Base-by-base conservation (phyloP, 2,888 invertebrate genomes). In the Coecobrya sp. region DNA sequence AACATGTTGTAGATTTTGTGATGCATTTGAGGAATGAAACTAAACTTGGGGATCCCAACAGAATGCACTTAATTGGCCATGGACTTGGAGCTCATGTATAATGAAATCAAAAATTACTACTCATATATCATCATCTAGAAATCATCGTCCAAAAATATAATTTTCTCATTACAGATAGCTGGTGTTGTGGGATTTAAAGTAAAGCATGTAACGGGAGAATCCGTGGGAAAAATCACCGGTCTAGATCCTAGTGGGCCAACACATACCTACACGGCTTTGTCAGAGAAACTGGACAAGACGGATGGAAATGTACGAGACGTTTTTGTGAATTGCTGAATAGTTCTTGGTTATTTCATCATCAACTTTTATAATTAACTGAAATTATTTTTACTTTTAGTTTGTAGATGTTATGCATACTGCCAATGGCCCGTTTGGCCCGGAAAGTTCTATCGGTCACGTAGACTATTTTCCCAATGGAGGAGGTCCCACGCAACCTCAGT, bases 181-280 rank as follows among this genome's bases (percentile, higher is more conserved):
- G 93, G 93, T 1, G 92, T 93, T 13, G 91, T 92, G 42, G 93
- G 93, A 36, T 85, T 93, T 59, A 79, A 85, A 68, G 85, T 92
- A 11, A 93, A 93, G 73, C 91, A 92, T 13, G 49, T 62, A 10
- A 91, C 90, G 7, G 93, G 93, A n/a, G 85, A 89, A 7, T 62
- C 88, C 0, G 16, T 93, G 30, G 93, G 93, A 16, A 59, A 91
- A 19, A 93, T 93, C 5, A 93, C 93, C 0, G 89, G 89, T 3
- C 70, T 93, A 27, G 93, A 93, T 42, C 93, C 93, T 2, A 89
- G 93, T 49, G 93, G 93, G 5, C 90, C 93, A 8, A 92, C 92
- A 19, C 93, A 92, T 84, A 90, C 90, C 11, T 93, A 93, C 76
- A 93, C 92, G 11, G 93, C 93, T 22, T 22, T 92, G 49, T 93